Evolutionary conservation across 2,888 invertebrate species (phyloP).

Genomic region (Euplexia lucipara): DNA sequence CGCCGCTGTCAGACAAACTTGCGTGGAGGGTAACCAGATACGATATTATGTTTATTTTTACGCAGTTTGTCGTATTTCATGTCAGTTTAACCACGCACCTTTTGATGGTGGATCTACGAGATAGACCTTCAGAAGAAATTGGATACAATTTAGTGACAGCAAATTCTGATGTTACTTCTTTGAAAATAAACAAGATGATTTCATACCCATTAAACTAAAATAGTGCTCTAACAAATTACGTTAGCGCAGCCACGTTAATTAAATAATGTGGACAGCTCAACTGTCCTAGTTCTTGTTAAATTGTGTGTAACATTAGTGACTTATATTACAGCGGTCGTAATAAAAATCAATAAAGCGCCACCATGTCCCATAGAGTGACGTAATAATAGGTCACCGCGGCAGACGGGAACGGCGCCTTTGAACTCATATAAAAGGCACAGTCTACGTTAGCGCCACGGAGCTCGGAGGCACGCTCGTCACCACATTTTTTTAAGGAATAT

Average conservation of each 20-base stretch:
- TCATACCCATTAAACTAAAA: slow-evolving; percentile 52
- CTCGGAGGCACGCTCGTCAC: slow-evolving; percentile 60
- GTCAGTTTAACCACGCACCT: slow-evolving; percentile 14
- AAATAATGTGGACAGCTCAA: slow-evolving; percentile 45
- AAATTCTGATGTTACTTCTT: slow-evolving; percentile 32
- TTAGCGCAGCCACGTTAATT: slow-evolving; percentile 43
- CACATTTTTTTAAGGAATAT: slow-evolving; percentile 78
- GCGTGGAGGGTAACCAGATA: slow-evolving; percentile 49
- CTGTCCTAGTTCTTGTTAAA: slow-evolving; percentile 47
- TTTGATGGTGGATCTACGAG: neutral
- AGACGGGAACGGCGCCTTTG: slow-evolving; percentile 72
- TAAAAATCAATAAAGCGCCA: slow-evolving; percentile 60
- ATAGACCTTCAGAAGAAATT: slow-evolving; percentile 4
- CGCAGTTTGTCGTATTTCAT: slow-evolving; percentile 24
- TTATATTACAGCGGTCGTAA: slow-evolving; percentile 40
- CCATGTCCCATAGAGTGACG: slow-evolving; percentile 54
- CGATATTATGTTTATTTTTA: slow-evolving; percentile 49
- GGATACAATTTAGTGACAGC: slow-evolving; percentile 8
- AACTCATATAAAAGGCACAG: slow-evolving; percentile 70
- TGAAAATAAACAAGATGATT: slow-evolving; percentile 49
- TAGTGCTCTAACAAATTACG: slow-evolving; percentile 41
- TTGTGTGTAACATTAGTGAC: slow-evolving; percentile 43
- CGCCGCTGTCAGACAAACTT: slow-evolving; percentile 52
- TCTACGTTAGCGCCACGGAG: slow-evolving; percentile 68
- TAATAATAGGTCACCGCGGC: slow-evolving; percentile 71